Percentiles rank a stretch among this genome's conserved stretches.
phyloP scores from a whole-genome alignment of 2,888 invertebrate genomes.

The Aethes cnicana region DNA sequence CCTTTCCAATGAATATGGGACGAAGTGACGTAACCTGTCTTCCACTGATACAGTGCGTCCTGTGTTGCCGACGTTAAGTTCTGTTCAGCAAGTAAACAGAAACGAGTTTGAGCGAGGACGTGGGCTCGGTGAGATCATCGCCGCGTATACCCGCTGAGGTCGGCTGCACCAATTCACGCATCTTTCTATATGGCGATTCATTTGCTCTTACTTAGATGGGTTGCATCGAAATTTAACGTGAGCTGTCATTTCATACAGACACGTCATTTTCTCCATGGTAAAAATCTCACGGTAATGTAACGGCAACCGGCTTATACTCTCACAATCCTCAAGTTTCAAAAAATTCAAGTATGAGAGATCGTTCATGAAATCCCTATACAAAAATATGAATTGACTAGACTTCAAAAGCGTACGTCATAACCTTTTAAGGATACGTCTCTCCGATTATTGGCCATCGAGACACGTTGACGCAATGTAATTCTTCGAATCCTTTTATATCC shows the following conservation, averaged over 20 bases:
- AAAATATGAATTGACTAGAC: constrained; percentile 38
- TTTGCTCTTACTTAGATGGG: too few relatives aligned
- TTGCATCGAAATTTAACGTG: too few relatives aligned
- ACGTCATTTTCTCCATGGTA: too few relatives aligned
- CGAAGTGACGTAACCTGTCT: constrained; percentile 61
- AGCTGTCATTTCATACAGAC: too few relatives aligned
- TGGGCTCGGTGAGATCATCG: constrained; percentile 79
- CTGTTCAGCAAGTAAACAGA: constrained; percentile 74
- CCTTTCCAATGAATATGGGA: constrained; percentile 13
- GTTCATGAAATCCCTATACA: constrained; percentile 11
- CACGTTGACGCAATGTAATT: constrained; percentile 21
- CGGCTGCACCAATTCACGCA: constrained; percentile 71
- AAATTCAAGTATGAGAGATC: background rate
- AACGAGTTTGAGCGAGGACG: constrained; percentile 80
- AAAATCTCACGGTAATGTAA: too few relatives aligned
- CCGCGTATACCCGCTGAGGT: constrained; percentile 71
- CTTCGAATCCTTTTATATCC: constrained; percentile 25
- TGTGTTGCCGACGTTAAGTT: constrained; percentile 67
- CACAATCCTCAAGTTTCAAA: too few relatives aligned
- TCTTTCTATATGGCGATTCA: constrained; percentile 62
- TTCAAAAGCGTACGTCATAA: constrained; percentile 17
- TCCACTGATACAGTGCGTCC: constrained; percentile 59
- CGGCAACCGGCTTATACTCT: too few relatives aligned
- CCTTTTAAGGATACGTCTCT: constrained; percentile 24
- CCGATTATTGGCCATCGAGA: constrained; percentile 18